Evolutionary conservation across 2,888 invertebrate genomes (phyloP).

Genomic region (Acleris holmiana): DNA sequence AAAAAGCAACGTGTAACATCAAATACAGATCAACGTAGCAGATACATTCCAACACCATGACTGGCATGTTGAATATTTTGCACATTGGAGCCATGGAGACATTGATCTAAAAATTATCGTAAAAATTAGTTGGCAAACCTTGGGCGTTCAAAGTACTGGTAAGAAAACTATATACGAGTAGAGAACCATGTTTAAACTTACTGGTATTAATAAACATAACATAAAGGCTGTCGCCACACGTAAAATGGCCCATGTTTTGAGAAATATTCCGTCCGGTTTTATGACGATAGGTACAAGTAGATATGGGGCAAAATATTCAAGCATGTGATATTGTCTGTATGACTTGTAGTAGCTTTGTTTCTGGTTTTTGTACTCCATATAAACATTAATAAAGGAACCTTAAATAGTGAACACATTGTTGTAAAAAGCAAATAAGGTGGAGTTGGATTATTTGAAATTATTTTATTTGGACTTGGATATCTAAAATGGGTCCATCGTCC

Average conservation of each 20-base stretch:
- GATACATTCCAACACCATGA: slow-evolving; percentile 67
- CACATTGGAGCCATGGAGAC: slow-evolving; percentile 71
- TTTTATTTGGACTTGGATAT: too few species aligned
- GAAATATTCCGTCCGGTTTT: slow-evolving; percentile 70
- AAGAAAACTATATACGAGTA: too few species aligned
- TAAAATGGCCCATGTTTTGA: slow-evolving; percentile 67
- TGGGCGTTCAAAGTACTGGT: too few species aligned
- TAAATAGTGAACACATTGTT: slow-evolving; percentile 39
- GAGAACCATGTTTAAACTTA: slow-evolving; percentile 46
- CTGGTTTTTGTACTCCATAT: slow-evolving; percentile 56
- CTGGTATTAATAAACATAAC: slow-evolving; percentile 69
- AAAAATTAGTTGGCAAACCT: background rate
- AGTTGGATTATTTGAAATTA: too few species aligned
- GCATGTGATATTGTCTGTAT: slow-evolving; percentile 59
- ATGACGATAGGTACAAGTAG: slow-evolving; percentile 68
- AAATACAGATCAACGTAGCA: slow-evolving; percentile 79
- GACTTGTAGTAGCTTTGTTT: slow-evolving; percentile 66
- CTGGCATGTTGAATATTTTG: slow-evolving; percentile 56
- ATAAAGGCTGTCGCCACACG: slow-evolving; percentile 63
- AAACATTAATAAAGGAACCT: slow-evolving; percentile 75
- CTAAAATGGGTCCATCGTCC: too few species aligned
- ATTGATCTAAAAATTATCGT: slow-evolving; percentile 53
- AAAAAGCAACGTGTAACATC: slow-evolving; percentile 80
- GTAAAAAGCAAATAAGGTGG: background rate
- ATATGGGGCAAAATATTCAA: slow-evolving; percentile 66